Evolutionary conservation across 2,888 invertebrate genomes (phyloP), one percentile per base, ranked within the genome.

Genomic region (Trissolcus japonicus): DNA sequence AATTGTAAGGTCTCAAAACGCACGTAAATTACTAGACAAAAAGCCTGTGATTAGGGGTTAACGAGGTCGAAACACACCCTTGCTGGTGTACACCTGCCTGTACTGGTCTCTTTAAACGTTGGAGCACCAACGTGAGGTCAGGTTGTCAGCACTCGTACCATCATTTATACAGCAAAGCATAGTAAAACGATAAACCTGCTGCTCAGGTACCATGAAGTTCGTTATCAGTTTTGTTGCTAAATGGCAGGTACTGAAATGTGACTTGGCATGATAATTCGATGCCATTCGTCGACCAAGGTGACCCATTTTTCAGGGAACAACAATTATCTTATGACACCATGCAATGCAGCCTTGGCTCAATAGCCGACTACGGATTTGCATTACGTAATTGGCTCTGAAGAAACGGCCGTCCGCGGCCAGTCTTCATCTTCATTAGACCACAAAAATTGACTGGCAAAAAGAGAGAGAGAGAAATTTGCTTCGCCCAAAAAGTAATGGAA

Each of bases 271-370:
- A 60, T 68, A 55, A 66, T n/a, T 40, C 56, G 59, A 40, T 61
- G 63, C 65, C 63, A 77, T 73, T 73, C 72, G 68, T 73, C 73
- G 60, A 67, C 63, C 73, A 63, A 77, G 65, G 73, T 73, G 72
- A 76, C 76, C 76, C 56, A 76, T 72, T 76, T 76, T 72, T 63
- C 65, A 57, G 40, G 62, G 61, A 76, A 76, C 19, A 21, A 62
- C 63, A 75, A 75, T 68, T 68, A 67, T 48, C 57, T 74, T 62
- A 57, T 68, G 67, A 68, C 67, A 67, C 51, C 55, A 56, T 40
- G 66, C 61, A 61, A 29, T 62, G 19, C 41, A 60, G n/a, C 75
- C 75, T 75, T 75, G 62, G 19, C 68, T 68, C 68, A 62, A 68
- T 53, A 62, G 67, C 51, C 14, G 56, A 46, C 57, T 73, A 25